Conservation (phyloP, 1,140 invertebrate species). For the Araneus ventricosus region DNA sequence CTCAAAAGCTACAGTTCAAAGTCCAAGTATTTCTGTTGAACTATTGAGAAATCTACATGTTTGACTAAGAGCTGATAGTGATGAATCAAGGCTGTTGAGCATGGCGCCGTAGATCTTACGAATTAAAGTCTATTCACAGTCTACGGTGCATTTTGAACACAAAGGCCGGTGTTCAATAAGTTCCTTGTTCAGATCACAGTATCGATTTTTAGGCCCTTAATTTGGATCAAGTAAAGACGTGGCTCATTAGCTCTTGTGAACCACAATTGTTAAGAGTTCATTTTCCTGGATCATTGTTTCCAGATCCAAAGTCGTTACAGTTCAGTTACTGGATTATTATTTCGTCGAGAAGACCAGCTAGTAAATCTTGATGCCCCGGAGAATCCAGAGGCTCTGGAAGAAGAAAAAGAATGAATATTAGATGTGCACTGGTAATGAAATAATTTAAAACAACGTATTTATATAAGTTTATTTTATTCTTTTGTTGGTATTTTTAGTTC, state of each 20-base stretch:
- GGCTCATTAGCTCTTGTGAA: neutral
- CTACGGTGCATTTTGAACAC: neutral
- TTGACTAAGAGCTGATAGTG: slow-evolving; percentile 17
- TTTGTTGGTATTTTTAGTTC: too few species aligned
- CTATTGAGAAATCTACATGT: neutral
- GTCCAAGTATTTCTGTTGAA: neutral
- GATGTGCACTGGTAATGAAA: too few species aligned
- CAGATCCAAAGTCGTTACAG: slow-evolving; percentile 40
- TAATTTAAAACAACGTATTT: too few species aligned
- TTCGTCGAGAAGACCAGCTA: slow-evolving; percentile 76
- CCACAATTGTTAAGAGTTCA: neutral
- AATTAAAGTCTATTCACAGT: neutral
- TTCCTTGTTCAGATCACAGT: slow-evolving; percentile 22
- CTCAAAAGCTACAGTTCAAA: neutral
- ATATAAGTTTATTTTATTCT: too few species aligned
- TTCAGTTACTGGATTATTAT: slow-evolving; percentile 76
- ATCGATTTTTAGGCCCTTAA: neutral
- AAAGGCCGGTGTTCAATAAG: neutral
- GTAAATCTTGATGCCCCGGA: slow-evolving; percentile 73
- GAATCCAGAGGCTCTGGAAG: slow-evolving; percentile 37
- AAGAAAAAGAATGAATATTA: neutral
- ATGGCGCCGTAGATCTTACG: neutral
- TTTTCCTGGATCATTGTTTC: neutral
- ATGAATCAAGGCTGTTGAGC: neutral
- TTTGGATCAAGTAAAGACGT: neutral